Percentiles rank a stretch among this genome's conserved stretches.
Evolutionary conservation across 1,140 invertebrate species (phyloP).

Genomic region (Harlomillsia oculata): DNA sequence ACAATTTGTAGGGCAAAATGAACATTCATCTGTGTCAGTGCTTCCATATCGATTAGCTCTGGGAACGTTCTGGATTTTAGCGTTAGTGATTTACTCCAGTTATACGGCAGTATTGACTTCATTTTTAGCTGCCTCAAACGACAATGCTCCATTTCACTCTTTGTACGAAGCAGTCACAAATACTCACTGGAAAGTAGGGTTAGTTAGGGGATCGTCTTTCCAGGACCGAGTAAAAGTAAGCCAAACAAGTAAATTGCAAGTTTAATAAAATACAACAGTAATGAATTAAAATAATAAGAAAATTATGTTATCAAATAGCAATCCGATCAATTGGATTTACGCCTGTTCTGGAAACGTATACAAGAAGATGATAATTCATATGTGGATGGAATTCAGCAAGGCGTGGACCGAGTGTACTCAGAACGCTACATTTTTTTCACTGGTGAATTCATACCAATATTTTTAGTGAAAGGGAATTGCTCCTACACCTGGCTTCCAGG

Average conservation of each 20-base stretch:
- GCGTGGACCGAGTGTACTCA: slow-evolving; percentile 23
- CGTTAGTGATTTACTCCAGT: slow-evolving; percentile 24
- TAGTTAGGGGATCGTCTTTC: slow-evolving; percentile 21
- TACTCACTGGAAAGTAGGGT: slow-evolving; percentile 25
- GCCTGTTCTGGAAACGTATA: slow-evolving; percentile 13
- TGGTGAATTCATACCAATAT: slow-evolving; percentile 28
- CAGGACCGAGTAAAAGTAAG: slow-evolving; percentile 24
- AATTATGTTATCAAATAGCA: slow-evolving; percentile 15
- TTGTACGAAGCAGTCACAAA: slow-evolving; percentile 20
- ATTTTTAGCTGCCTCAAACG: slow-evolving; percentile 19
- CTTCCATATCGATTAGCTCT: slow-evolving; percentile 19
- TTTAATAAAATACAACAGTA: not conserved
- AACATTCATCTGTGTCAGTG: slow-evolving; percentile 10
- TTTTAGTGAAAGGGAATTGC: slow-evolving; percentile 28
- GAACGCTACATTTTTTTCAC: slow-evolving; percentile 30
- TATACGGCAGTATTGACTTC: slow-evolving; percentile 28
- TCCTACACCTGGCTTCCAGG: slow-evolving; percentile 28
- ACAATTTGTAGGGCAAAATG: slow-evolving; percentile 8
- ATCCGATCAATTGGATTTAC: slow-evolving; percentile 15
- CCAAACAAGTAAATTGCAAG: not conserved
- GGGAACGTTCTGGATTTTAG: slow-evolving; percentile 23
- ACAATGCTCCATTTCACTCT: slow-evolving; percentile 18
- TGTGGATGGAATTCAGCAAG: slow-evolving; percentile 21
- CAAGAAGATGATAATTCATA: slow-evolving; percentile 6
- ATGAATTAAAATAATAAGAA: not conserved